Evolutionary conservation across 2,113 vertebrate genomes (phyloP), one percentile per base, ranked within the genome.

Genomic region (Poeciliopsis occidentalis): DNA sequence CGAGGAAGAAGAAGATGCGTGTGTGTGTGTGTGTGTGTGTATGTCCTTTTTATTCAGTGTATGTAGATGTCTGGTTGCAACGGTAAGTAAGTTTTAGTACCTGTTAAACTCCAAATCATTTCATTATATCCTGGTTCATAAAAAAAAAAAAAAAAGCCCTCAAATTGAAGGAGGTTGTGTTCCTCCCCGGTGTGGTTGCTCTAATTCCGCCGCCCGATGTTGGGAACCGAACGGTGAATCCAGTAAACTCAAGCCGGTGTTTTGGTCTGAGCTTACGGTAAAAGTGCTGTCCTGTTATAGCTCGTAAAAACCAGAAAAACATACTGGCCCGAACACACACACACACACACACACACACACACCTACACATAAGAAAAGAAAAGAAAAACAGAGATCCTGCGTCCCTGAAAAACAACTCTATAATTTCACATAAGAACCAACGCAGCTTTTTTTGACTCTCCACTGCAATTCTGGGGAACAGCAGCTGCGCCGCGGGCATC

Each of bases 251-350:
- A 3, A 77, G 71, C 75, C 85, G 61, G 57, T 71, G 86, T 75
- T 81, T 76, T 85, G 88, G 79, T 91, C 63, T 24, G 82, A 81
- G 77, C 70, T 91, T 91, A 87, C 88, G 54, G 85, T 91, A 87
- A 90, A 37, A 64, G 26, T 71, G 73, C 72, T 64, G 74, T 79
- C 84, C 86, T 39, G 74, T 85, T 90, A 79, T 82, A 90, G 85
- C 76, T 80, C 80, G 6, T 69, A 57, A 81, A 37, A 87, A 87
- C 87, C 89, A 89, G 82, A 92, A 87, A 79, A 90, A 91, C 86
- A 91, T 44, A 15, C 76, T 72, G 69, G 67, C 79, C 86, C 34
- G 11, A 37, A 37, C 34, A 90, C 84, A 91, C 47, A 84, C 80
- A 39, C 80, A 51, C 34, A 37, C 34, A 12, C 34, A 37, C 30